A percentile compares a stretch with the other conserved stretches of the same genome.
Evolutionary conservation across 2,797 vertebrate genomes (phyloP).

Genomic region (Tinamus major): DNA sequence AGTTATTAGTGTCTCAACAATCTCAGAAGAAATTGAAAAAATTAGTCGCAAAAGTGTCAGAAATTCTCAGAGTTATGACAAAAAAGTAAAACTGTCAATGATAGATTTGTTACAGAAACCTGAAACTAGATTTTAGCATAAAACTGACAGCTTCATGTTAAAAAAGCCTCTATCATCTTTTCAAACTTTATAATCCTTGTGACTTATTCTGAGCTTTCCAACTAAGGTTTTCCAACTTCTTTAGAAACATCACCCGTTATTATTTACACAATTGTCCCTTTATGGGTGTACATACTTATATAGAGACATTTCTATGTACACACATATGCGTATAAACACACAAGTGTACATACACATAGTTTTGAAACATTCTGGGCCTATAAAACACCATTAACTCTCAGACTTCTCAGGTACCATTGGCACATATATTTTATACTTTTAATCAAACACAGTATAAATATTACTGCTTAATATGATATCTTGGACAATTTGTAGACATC

Average conservation of each 20-base stretch:
- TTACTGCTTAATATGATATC: not conserved
- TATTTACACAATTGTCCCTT: not conserved
- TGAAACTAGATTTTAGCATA: slow-evolving; percentile 49
- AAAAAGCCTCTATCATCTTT: slow-evolving; percentile 18
- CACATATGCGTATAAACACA: not conserved
- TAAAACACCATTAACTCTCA: not conserved
- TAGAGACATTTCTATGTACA: not conserved
- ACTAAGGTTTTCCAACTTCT: not conserved
- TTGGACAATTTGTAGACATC: not conserved
- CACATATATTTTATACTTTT: not conserved
- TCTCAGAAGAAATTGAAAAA: slow-evolving; percentile 43
- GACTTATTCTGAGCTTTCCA: slow-evolving; percentile 6
- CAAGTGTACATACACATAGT: not conserved
- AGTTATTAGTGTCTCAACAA: slow-evolving; percentile 32
- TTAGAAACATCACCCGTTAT: not conserved
- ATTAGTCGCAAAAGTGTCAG: slow-evolving; percentile 29
- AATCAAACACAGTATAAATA: not conserved
- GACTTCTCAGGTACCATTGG: not conserved
- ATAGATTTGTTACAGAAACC: slow-evolving; percentile 27
- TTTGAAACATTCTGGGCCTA: not conserved
- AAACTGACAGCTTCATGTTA: slow-evolving; percentile 23
- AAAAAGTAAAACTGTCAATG: slow-evolving; percentile 47
- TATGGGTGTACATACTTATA: not conserved
- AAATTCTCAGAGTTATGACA: slow-evolving; percentile 44
- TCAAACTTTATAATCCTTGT: slow-evolving; percentile 31